Base-by-base conservation (phyloP, 1,140 invertebrate species). In the Drosophila repleta region DNA sequence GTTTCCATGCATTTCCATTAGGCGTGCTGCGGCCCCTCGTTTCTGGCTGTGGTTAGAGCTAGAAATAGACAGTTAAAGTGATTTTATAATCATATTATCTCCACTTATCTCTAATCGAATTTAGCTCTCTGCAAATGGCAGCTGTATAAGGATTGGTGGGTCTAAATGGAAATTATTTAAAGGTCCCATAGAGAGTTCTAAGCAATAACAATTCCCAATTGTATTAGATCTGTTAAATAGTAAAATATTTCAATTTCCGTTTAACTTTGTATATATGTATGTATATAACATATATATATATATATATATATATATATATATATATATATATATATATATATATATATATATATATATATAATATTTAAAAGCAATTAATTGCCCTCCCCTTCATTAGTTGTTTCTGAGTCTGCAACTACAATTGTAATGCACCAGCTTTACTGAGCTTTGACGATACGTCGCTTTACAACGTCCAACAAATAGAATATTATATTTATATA, bases 1-100 rank as follows among this genome's bases (percentile, higher is more conserved):
- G 10, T 35, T 35, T 35, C 74, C 82, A 71, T 48, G 79, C 74
- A 63, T 88, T 88, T 82, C 71, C 75, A 79, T 79, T 82, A 69
- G 63, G 66, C 45, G 68, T 62, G 45, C 49, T 35, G 35, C 21
- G 46, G 53, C 57, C 7, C 57, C 46, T 48, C 21, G 20, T 17
- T 24, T 48, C 24, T 32, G 61, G 57, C 48, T 60, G 68, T 49
- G 35, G 61, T 35, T n/a, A 48, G 51, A 29, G 65, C 21, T 2
- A 52, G 32, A 46, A 80, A 70, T 62, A 66, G 46, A 13, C 32
- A 61, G 48, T 62, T 73, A 41, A 39, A 66, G 58, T 64, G 15
- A 77, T 43, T 57, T 26, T 37, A 43, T 57, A 7, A 56, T 39
- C 18, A n/a, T 11, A 29, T 56, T 57, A 18, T 20, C 10, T 13